Evolutionary conservation across 1,140 invertebrate genomes (phyloP), one percentile per base, ranked within the genome.

Genomic region (Drosophila novamexicana): DNA sequence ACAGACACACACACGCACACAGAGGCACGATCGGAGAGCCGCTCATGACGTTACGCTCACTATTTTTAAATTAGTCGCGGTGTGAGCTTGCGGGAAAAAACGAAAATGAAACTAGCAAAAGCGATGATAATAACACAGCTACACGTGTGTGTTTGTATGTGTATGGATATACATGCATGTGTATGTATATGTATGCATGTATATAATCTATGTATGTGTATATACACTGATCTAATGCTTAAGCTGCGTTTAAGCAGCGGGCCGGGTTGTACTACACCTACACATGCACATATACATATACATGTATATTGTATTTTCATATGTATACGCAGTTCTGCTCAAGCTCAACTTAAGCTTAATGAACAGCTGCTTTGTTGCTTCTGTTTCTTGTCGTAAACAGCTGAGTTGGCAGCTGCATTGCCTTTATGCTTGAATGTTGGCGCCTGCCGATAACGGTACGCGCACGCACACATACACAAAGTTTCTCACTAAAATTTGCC

Each of bases 401-500:
- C 37, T 54, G 32, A 18, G 22, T 10, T 1, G 16, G 3, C 18
- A 34, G 6, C 12, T n/a, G 18, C 49, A 1, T 2, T 2, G 16
- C 7, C 1, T 6, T 47, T 47, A 18, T 47, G 44, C 9, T 10
- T 14, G 12, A 22, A 7, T 39, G 37, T 22, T 22, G 18, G n/a
- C 12, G n/a, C 40, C 7, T 14, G 40, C 40, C 6, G n/a, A 42
- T 22, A 22, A 9, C 42, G 39, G 8, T 40, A 45, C 42, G 18
- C 1, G 6, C 9, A 45, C 16, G n/a, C 3, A 45, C 14, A 4
- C 2, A 29, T 6, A 50, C 10, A 50, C 6, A 54, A 34, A 34
- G 18, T 16, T 44, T 58, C 40, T 54, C 70, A 73, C 70, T 61
- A 36, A 54, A 73, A 73, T 73, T 73, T 73, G 32, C 22, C 40